These are phyloP conservation scores for Lophotriccus pileatus DNA, from an alignment of 2,797 vertebrate species.

Conservation along the genomic window DNA sequence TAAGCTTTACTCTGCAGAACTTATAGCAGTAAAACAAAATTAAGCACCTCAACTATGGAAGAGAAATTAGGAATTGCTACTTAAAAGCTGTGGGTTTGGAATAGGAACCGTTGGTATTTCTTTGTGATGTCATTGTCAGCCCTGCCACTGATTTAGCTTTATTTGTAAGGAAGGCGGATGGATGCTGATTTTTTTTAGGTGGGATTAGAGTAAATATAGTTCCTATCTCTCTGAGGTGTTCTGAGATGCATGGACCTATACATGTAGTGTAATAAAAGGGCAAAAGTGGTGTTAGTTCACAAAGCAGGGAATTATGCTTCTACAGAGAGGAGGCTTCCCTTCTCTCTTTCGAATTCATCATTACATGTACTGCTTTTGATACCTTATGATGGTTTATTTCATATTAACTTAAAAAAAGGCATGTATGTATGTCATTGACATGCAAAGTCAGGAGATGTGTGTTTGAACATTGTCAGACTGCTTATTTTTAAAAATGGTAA, in stretches of 20 bases:
- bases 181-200: neutral
- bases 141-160: neutral
- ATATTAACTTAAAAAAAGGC: neutral
- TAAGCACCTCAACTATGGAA: neutral
- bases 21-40: neutral
- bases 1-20: neutral
- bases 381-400: neutral
- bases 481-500: neutral
- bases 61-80: neutral
- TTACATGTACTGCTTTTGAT: neutral
- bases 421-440: neutral
- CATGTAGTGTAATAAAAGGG: neutral
- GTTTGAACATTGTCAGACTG: neutral
- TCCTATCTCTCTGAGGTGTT: neutral
- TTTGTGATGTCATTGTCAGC: neutral
- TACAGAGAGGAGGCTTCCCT: neutral
- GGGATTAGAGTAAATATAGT: neutral
- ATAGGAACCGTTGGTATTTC: neutral
- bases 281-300: neutral
- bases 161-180: neutral
- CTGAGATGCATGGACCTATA: neutral
- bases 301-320: neutral
- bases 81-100: neutral
- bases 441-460: accelerated
- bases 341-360: neutral